Percentiles rank a stretch among this genome's conserved stretches.
phyloP scores from a whole-genome alignment of 2,888 invertebrate species.

The Volucella inanis region DNA sequence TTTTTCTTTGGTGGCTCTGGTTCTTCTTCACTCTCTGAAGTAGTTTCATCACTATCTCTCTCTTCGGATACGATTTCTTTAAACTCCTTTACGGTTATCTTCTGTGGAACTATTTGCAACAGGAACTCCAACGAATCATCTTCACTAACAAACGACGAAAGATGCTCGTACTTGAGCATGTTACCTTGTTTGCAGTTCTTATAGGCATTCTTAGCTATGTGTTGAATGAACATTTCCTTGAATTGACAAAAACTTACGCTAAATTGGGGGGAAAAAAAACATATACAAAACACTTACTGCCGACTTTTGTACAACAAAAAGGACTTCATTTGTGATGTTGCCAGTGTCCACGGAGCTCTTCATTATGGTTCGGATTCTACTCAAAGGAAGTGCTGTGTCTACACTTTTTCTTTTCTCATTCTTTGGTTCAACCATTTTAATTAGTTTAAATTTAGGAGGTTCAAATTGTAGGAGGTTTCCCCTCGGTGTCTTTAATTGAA shows the following conservation, averaged over 20 bases:
- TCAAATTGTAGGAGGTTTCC: neutral
- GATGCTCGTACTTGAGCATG: conserved; percentile 80
- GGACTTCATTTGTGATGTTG: conserved; percentile 79
- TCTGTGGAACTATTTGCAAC: conserved; percentile 81
- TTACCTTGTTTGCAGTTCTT: conserved; percentile 75
- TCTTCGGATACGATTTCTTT: conserved; percentile 78
- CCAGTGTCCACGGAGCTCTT: conserved; percentile 82
- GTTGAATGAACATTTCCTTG: conserved; percentile 80
- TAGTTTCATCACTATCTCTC: conserved; percentile 52
- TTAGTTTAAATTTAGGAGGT: neutral
- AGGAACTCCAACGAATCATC: conserved; percentile 80
- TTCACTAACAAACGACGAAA: conserved; percentile 79
- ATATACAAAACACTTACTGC: too few species aligned
- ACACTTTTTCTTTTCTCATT: conserved; percentile 44
- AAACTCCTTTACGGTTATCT: conserved; percentile 81
- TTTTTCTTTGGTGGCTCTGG: conserved; percentile 55
- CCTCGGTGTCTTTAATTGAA: neutral
- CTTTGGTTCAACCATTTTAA: conserved; percentile 64
- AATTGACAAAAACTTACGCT: conserved; percentile 23
- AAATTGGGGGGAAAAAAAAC: too few species aligned
- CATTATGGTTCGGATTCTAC: conserved; percentile 81
- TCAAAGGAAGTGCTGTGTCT: conserved; percentile 79
- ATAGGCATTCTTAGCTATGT: conserved; percentile 79
- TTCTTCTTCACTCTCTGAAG: conserved; percentile 66
- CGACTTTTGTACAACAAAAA: conserved; percentile 80